A percentile compares a stretch with the other conserved stretches of the same genome.
Evolutionary conservation across 2,113 vertebrate genomes (phyloP).

Genomic region (Vulpes vulpes): DNA sequence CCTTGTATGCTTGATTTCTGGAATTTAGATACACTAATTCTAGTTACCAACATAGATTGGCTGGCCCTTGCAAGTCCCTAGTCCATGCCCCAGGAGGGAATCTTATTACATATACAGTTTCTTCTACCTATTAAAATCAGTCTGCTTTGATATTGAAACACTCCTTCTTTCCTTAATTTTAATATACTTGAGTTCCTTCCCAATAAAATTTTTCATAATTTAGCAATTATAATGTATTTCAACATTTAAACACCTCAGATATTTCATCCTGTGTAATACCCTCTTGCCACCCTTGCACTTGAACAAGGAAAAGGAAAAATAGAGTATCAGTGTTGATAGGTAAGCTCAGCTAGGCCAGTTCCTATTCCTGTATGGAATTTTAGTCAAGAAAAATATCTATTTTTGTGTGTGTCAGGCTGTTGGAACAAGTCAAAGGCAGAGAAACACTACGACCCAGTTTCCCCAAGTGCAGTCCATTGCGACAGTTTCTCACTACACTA

Average conservation of each 20-base stretch:
- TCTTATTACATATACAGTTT: background rate
- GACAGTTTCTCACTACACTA: background rate
- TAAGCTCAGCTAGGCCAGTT: background rate
- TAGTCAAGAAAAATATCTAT: background rate
- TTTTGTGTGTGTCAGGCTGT: background rate
- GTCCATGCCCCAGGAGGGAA: background rate
- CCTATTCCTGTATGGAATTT: background rate
- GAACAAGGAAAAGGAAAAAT: background rate
- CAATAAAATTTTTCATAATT: background rate
- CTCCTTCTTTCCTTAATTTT: background rate
- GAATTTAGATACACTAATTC: background rate
- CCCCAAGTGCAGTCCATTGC: background rate
- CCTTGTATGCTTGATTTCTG: background rate
- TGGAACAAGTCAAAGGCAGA: conserved; percentile 23
- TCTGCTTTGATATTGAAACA: background rate
- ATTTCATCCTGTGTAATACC: background rate
- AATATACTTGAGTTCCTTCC: background rate
- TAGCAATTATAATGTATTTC: background rate
- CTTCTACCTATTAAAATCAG: background rate
- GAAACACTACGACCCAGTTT: conserved; percentile 17
- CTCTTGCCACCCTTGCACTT: background rate
- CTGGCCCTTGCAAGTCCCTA: background rate
- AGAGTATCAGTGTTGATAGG: background rate
- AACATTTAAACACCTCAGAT: background rate
- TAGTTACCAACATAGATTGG: background rate